Conservation (phyloP, 2,113 vertebrate genomes). For the Pica pica region DNA sequence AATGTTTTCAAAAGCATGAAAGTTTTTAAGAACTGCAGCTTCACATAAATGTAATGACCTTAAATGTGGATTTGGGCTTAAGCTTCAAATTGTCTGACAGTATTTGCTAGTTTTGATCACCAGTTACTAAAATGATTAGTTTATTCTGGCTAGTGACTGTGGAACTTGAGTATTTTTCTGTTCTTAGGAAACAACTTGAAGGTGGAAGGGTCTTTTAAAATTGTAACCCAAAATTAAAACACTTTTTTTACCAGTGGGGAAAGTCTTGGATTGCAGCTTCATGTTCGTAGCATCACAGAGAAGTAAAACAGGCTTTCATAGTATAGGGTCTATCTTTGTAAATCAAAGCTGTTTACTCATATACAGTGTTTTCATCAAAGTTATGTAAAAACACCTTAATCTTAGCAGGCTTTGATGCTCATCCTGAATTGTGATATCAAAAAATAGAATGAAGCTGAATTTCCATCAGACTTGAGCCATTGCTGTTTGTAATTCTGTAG, state of each 20-base stretch:
- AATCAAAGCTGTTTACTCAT: neutral
- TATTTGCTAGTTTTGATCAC: neutral
- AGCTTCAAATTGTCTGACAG: neutral
- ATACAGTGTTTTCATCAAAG: neutral
- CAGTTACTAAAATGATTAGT: neutral
- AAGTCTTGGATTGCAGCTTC: neutral
- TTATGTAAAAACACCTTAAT: neutral
- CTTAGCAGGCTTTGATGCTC: neutral
- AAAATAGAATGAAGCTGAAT: neutral
- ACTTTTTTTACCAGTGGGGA: neutral
- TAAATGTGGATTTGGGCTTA: neutral
- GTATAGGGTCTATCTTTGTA: neutral
- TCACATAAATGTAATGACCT: neutral
- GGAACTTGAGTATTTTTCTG: neutral
- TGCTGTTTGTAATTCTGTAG: neutral
- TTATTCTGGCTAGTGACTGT: neutral
- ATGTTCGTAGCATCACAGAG: neutral
- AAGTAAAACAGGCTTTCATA: neutral
- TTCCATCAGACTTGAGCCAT: neutral
- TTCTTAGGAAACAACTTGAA: neutral
- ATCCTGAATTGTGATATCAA: neutral
- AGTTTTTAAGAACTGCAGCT: neutral
- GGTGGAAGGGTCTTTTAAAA: neutral
- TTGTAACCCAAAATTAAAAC: neutral
- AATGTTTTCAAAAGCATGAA: neutral